Evolutionary conservation across 2,888 invertebrate species (phyloP), one percentile per base, ranked within the genome.

Genomic region (Xylophagus ater): DNA sequence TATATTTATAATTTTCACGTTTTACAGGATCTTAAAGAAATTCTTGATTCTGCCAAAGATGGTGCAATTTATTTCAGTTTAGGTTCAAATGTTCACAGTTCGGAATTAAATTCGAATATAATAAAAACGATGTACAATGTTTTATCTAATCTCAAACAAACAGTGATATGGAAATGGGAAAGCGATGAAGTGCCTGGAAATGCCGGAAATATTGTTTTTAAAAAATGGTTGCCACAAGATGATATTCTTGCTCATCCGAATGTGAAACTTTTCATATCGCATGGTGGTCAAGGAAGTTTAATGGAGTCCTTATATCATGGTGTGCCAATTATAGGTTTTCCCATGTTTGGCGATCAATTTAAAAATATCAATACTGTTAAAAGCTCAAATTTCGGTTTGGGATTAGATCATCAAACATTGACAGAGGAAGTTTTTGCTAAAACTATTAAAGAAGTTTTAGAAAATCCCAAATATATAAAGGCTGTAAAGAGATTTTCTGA

Each of bases 211-310:
- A 55, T 64, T 0, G 54, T 51, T 4, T 20, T 34, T 6, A 34
- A 34, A 10, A 39, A 39, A 14, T 39, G 40, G 35, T 21, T 40
- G 5, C 40, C 35, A 12, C 40, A 40, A 20, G 30, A 34, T 14
- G 40, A 40, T 25, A 34, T 40, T 10, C 13, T 35, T 13, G 28
- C 36, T 3, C 81, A 82, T 53, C 72, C 74, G 7, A 78, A 78
- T 58, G 70, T 81, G 21, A 71, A 74, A 25, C 10, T 44, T 1
- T 46, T 46, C 20, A 36, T 46, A 4, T 34, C 42, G 1, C 45
- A 41, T n/a, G 40, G 52, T 15, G 82, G 81, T 13, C 65, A 81
- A 0, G 67, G 81, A 31, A 79, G 80, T 49, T 74, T 81, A 67
- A 80, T 9, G 6, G 34, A 34, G 18, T 13, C 34, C 2, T 6